Evolutionary conservation across 2,888 invertebrate genomes (phyloP), one percentile per base, ranked within the genome.

Genomic region (Lasioglossum villosulum): DNA sequence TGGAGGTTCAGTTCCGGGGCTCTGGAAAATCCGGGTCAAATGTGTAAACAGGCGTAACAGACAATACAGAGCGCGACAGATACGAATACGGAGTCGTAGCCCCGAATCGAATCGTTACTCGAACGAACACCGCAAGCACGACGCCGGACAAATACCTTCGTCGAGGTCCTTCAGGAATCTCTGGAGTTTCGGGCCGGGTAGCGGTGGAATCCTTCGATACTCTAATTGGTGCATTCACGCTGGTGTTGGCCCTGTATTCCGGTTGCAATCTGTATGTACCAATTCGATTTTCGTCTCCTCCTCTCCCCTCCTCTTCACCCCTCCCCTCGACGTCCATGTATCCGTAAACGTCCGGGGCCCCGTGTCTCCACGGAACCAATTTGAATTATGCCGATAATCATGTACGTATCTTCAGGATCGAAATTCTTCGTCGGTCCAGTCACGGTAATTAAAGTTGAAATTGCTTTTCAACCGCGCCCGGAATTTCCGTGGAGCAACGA

Each of bases 151-250:
- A 94, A 94, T 94, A 93, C 93, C 93, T 91, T 92, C 91, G 92
- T 92, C 93, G 90, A 92, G 93, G 93, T 93, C 92, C 93, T 94
- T 93, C 91, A 92, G 94, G 94, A 93, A 94, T 94, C 93, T 93
- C 93, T 88, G 92, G 91, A 93, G 93, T 93, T 93, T 93, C 92
- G 91, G 87, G 70, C 70, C 91, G 91, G 84, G 89, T 91, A 88
- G 90, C 93, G 90, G 86, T 92, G 92, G 94, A 94, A 94, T 93
- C 93, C 93, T 92, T 92, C 93, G 92, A 93, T 91, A 93, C 93
- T 93, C 93, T 94, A 94, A 94, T 94, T 94, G 94, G 94, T 90
- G 92, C 93, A 94, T 94, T 94, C 94, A 93, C 89, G 86, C 86
- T 91, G 88, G 89, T 90, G 90, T 89, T 86, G 91, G 84, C 83